A percentile compares a stretch with the other conserved stretches of the same genome.
Evolutionary conservation across 2,113 vertebrate species (phyloP).

Genomic region (Poeciliopsis occidentalis): DNA sequence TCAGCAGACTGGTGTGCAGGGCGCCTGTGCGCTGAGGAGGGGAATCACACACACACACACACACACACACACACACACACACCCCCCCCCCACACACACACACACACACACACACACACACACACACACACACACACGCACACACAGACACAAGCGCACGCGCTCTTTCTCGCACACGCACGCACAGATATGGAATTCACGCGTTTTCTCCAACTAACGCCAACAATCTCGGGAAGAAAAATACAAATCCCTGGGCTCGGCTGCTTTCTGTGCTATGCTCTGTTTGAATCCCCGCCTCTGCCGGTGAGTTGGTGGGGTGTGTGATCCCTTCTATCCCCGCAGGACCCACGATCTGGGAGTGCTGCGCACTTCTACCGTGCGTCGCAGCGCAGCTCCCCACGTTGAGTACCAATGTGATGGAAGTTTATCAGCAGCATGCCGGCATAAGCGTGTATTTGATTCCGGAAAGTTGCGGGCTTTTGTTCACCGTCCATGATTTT

Average conservation of each 20-base stretch:
- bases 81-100: too few relatives aligned
- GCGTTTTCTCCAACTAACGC: constrained; percentile 44
- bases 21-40: constrained; percentile 57
- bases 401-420: neutral
- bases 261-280: neutral
- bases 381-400: constrained; percentile 30
- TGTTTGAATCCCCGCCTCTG: constrained; percentile 11
- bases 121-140: neutral
- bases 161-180: neutral
- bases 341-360: constrained; percentile 34
- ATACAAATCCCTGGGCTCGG: constrained; percentile 12
- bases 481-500: neutral
- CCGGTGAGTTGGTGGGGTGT: constrained; percentile 18
- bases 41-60: constrained; percentile 4
- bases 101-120: constrained; percentile 1
- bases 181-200: constrained; percentile 45
- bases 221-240: constrained; percentile 17
- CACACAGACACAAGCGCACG: neutral
- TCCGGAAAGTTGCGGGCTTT: neutral
- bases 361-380: constrained; percentile 17
- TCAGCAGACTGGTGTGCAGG: constrained; percentile 65
- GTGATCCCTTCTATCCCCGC: constrained; percentile 29
- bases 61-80: too few relatives aligned
- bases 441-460: neutral
- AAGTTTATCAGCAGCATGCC: too few relatives aligned